Conservation (phyloP, 2,888 invertebrate genomes). For the Drosophila greeni region DNA sequence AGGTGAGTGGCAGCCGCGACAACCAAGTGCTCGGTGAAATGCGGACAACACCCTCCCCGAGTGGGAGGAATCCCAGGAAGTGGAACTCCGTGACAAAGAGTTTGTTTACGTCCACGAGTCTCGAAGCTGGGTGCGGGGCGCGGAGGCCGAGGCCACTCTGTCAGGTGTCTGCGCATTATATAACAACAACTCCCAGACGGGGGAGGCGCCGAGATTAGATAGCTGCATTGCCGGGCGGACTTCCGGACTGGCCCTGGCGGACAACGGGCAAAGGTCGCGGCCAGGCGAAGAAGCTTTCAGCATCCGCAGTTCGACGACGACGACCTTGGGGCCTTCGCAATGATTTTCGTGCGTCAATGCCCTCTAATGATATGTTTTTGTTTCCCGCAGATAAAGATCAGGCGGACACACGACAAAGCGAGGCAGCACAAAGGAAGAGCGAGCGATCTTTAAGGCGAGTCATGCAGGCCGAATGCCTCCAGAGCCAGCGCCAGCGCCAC, state of each 20-base stretch:
- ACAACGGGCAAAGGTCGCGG: conserved; percentile 27
- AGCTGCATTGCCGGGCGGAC: conserved; percentile 10
- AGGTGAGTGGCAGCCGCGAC: conserved; percentile 18
- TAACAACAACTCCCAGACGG: conserved; percentile 52
- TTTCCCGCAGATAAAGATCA: conserved; percentile 49
- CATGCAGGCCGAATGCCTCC: conserved; percentile 41
- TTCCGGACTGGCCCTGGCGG: conserved; percentile 3
- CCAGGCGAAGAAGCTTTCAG: conserved; percentile 5
- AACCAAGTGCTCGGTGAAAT: neutral
- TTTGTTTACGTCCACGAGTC: conserved; percentile 32
- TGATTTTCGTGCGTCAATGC: conserved; percentile 48
- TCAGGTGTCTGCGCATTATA: conserved; percentile 60
- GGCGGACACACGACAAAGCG: conserved; percentile 27
- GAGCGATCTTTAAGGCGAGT: conserved; percentile 34
- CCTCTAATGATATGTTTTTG: conserved; percentile 36
- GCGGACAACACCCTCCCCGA: neutral
- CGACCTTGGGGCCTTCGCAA: conserved; percentile 46
- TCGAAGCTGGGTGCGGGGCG: neutral
- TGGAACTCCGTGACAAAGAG: conserved; percentile 7
- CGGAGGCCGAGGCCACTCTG: conserved; percentile 33
- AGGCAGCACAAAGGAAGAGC: conserved; percentile 20
- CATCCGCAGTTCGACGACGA: conserved; percentile 15
- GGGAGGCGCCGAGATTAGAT: conserved; percentile 45
- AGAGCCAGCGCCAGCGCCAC: conserved; percentile 35
- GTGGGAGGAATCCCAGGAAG: neutral